phyloP scores from a whole-genome alignment of 2,797 vertebrate genomes.

The Galago senegalensis region DNA sequence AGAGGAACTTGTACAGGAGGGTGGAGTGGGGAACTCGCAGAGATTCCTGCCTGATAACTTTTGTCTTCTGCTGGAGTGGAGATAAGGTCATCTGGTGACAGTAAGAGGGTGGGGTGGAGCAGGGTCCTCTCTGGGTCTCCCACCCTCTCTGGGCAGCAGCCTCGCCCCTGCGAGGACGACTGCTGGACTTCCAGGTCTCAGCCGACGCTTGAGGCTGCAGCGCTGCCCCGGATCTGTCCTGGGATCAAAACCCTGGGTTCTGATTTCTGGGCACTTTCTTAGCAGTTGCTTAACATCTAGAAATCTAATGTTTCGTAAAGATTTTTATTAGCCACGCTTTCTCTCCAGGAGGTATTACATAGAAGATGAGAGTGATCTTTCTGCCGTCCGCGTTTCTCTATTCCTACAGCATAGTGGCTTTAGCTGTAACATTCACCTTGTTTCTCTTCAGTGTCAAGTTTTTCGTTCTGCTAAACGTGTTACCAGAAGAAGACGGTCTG shows the following conservation, averaged over 20 bases:
- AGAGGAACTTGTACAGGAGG: not conserved
- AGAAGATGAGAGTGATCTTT: not conserved
- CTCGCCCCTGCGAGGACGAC: rapidly evolving
- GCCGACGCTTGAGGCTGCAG: not conserved
- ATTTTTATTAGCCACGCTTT: not conserved
- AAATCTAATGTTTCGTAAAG: not conserved
- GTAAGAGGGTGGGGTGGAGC: not conserved
- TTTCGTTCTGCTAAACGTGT: constrained; percentile 16
- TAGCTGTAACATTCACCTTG: constrained; percentile 29
- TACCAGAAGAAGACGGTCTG: no score
- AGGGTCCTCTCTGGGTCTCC: not conserved
- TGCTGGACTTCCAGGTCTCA: not conserved
- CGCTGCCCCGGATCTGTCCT: not conserved
- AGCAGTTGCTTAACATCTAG: not conserved
- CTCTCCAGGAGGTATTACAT: not conserved
- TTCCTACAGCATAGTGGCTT: not conserved
- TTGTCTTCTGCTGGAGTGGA: not conserved
- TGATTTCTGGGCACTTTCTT: not conserved
- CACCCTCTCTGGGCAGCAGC: no score
- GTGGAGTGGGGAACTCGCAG: not conserved
- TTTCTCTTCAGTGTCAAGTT: constrained; percentile 11
- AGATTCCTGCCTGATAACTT: constrained; percentile 36
- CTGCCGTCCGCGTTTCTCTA: not conserved
- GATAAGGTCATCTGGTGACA: not conserved
- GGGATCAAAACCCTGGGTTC: not conserved